phyloP scores from a whole-genome alignment of 2,113 vertebrate genomes.

The Hippocampus barbouri region DNA sequence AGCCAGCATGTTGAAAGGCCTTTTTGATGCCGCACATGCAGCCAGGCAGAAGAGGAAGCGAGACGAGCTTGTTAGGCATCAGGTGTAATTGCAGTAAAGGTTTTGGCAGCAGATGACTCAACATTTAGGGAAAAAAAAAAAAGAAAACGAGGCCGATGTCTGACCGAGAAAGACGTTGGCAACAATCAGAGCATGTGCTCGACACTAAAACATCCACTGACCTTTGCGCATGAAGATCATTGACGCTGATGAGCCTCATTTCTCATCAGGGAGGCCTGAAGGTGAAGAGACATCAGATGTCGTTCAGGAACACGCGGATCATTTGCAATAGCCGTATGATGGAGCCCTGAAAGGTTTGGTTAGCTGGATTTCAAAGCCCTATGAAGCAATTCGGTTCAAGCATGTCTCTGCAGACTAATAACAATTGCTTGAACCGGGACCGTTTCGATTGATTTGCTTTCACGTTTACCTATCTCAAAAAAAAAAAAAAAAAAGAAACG shows the following conservation, averaged over 20 bases:
- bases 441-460: neutral
- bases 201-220: conserved; percentile 37
- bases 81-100: conserved; percentile 70
- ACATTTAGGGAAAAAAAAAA: conserved; percentile 15
- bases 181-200: conserved; percentile 19
- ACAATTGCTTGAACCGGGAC: neutral
- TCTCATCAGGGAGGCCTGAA: conserved; percentile 16
- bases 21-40: conserved; percentile 65
- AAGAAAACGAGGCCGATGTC: conserved; percentile 24
- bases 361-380: neutral
- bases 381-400: neutral
- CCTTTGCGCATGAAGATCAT: conserved; percentile 58
- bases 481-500: too few relatives aligned
- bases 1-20: conserved; percentile 56
- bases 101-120: conserved; percentile 62
- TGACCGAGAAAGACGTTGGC: conserved; percentile 27
- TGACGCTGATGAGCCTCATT: conserved; percentile 40
- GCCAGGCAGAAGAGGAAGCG: conserved; percentile 59
- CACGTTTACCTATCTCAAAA: neutral
- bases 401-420: neutral
- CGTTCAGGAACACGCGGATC: conserved; percentile 13
- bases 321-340: conserved; percentile 4
- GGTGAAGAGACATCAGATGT: conserved; percentile 30
- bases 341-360: neutral
- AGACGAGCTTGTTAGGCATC: conserved; percentile 66